Evolutionary conservation across 2,888 invertebrate genomes (phyloP).

Genomic region (Tenthredo scrophulariae): DNA sequence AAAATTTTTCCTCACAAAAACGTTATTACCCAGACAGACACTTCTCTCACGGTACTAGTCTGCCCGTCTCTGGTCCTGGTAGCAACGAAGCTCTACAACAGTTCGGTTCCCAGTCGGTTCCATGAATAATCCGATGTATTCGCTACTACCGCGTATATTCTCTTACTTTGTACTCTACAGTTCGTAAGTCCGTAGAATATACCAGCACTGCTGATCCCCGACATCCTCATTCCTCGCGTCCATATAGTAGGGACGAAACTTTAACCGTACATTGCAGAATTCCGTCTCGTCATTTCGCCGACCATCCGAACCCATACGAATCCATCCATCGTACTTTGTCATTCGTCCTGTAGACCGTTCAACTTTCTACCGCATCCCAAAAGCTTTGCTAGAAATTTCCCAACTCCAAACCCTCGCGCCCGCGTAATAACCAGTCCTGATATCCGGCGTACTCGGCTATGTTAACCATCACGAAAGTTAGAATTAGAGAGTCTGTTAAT

Average conservation of each 20-base stretch:
- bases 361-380: slow-evolving; percentile 3
- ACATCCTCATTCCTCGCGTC: slow-evolving; percentile 17
- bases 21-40: slow-evolving; percentile 17
- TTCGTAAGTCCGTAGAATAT: slow-evolving; percentile 38
- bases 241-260: not conserved
- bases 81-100: slow-evolving; percentile 4
- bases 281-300: slow-evolving; percentile 21
- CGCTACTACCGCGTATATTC: not conserved
- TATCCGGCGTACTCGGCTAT: slow-evolving; percentile 5
- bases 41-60: not conserved
- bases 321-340: slow-evolving; percentile 7
- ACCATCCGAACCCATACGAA: slow-evolving; percentile 31
- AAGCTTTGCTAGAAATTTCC: not conserved
- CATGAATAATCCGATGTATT: slow-evolving; percentile 44
- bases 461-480: not conserved
- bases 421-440: slow-evolving; percentile 25
- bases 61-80: not conserved
- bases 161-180: slow-evolving; percentile 25
- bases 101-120: not conserved
- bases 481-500: not conserved
- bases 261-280: not conserved
- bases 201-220: not conserved
- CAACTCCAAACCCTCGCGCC: not conserved
- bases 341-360: not conserved
- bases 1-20: not conserved